Evolutionary conservation across 2,888 invertebrate species (phyloP).

Genomic region (Lithophane socia): DNA sequence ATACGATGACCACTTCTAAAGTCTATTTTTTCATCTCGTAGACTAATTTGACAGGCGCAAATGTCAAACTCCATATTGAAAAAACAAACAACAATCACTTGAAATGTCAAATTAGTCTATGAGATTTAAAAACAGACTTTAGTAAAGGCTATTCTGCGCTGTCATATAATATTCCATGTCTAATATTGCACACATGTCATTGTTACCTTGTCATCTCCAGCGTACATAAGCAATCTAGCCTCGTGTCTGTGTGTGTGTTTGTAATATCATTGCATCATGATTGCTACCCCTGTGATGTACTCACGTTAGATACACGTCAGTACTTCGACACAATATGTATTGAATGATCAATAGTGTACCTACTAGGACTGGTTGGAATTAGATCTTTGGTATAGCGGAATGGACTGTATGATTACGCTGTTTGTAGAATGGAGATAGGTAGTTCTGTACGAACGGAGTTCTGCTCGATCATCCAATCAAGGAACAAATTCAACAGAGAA

Average conservation of each 20-base stretch:
- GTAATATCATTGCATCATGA: constrained; percentile 18
- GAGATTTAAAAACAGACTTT: neutral
- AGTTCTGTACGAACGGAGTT: too few relatives aligned
- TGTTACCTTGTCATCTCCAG: neutral
- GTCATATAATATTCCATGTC: neutral
- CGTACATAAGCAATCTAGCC: neutral
- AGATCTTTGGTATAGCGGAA: neutral
- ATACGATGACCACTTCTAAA: neutral
- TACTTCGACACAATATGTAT: neutral
- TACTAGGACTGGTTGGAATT: neutral
- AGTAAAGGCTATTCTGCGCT: neutral
- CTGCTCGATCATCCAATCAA: too few relatives aligned
- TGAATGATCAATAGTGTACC: neutral
- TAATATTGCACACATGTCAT: neutral
- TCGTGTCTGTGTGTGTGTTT: neutral
- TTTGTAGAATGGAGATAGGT: too few relatives aligned
- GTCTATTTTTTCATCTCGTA: too few relatives aligned
- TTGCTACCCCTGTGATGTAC: constrained; percentile 19
- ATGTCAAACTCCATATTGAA: too few relatives aligned
- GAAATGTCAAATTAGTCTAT: too few relatives aligned
- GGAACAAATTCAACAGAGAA: too few relatives aligned
- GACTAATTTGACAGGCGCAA: too few relatives aligned
- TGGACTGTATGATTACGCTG: too few relatives aligned
- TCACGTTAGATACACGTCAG: constrained; percentile 14
- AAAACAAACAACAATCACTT: too few relatives aligned